Evolutionary conservation across 23 tunicate species (phyloP), one percentile per base, ranked within the genome.

Genomic region (Diplosoma virens): DNA sequence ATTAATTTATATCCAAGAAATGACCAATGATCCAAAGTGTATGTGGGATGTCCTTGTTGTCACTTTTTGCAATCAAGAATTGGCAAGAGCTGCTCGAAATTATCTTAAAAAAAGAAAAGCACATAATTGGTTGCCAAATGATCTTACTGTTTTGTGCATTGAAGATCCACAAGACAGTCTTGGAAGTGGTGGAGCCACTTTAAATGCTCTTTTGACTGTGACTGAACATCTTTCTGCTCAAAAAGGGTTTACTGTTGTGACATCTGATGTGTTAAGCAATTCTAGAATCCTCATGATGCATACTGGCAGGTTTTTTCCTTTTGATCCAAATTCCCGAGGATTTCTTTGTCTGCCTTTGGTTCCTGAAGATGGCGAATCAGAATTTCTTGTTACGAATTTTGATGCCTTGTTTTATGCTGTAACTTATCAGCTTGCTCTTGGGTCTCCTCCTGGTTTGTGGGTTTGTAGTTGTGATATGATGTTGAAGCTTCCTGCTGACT

Each of bases 401-500:
- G 97, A 92, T 58, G 73, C 72, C 27, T 25, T 92, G 18, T 85
- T 45, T 61, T 11, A 75, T 25, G 56, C 67, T 7, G 71, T 92
- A 24, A 37, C 97, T 0, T 0, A 29, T 11, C 76, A 92, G 30
- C 61, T 92, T 29, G 82, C 90, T 4, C 1, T 22, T 21, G 82
- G 59, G 16, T 80, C 97, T 48, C 97, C 87, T 2, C 84, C 92
- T 0, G 97, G 97, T 1, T 56, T 92, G 25, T 92, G 97, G 97
- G 84, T 92, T 26, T 85, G 97, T 70, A 92, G 97, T 69, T 80
- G 97, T 59, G 97, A 92, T 65, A 92, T 92, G 97, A 32, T 92
- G 4, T 30, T 85, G 3, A 67, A 29, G 25, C n/a, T 92, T 25
- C 93, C 91, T 48, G 20, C 66, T 2, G 77, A 85, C 34, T 33